Evolutionary conservation across 2,113 vertebrate genomes (phyloP).

Genomic region (Scomber japonicus): DNA sequence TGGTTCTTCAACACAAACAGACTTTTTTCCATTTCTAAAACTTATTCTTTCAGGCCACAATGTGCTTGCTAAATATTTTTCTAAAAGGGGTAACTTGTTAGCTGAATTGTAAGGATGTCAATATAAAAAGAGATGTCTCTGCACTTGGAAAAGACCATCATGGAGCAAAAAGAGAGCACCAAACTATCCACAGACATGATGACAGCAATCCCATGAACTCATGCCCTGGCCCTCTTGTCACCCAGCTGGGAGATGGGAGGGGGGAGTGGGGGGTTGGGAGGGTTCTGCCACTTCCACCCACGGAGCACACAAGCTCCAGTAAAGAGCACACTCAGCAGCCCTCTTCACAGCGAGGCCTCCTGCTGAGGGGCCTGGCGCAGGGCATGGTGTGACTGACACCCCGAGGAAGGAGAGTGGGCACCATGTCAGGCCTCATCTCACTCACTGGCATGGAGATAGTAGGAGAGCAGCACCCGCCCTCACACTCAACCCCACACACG

Average conservation of each 20-base stretch:
- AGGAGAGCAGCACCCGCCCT: conserved; percentile 22
- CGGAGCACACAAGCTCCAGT: conserved; percentile 40
- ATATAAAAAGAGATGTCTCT: conserved; percentile 1
- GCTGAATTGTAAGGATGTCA: conserved; percentile 25
- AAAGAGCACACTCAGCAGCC: conserved; percentile 65
- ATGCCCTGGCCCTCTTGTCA: conserved; percentile 5
- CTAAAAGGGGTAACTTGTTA: neutral
- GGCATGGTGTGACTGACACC: conserved; percentile 74
- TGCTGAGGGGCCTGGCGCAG: conserved; percentile 40
- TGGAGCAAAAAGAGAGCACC: conserved; percentile 28
- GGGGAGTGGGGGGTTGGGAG: neutral
- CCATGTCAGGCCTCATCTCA: conserved; percentile 75
- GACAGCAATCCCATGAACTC: conserved; percentile 34
- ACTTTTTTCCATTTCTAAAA: neutral
- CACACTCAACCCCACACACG: conserved; percentile 6
- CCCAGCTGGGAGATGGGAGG: conserved; percentile 4
- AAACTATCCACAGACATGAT: neutral
- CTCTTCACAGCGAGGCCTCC: conserved; percentile 46
- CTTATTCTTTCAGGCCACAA: conserved; percentile 7
- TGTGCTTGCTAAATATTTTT: conserved; percentile 10
- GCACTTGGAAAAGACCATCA: conserved; percentile 14
- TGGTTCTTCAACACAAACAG: neutral
- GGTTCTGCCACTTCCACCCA: conserved; percentile 45
- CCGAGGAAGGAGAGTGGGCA: conserved; percentile 72
- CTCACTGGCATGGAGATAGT: conserved; percentile 59